These are phyloP conservation scores for Parauchenoglanis ngamensis DNA, from an alignment of 2,797 vertebrate species.

Conservation along the genomic window DNA sequence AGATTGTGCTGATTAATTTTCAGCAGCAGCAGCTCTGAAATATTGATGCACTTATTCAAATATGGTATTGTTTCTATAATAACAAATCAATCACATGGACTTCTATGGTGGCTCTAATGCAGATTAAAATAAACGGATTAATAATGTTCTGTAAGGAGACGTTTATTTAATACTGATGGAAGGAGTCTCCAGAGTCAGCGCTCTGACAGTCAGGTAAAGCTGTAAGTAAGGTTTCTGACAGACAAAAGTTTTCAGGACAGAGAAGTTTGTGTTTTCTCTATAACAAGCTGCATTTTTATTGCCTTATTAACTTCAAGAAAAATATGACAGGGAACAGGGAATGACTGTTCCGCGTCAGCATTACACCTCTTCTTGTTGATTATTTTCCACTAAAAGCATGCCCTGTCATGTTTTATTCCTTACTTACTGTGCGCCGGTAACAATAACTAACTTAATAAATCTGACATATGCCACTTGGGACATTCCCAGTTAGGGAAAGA, in stretches of 20 bases:
- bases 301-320: background rate
- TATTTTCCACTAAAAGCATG: conserved; percentile 10
- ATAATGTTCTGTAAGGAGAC: background rate
- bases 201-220: background rate
- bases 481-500: conserved; percentile 23
- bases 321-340: background rate
- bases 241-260: conserved; percentile 12
- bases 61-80: background rate
- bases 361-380: conserved; percentile 5
- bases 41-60: too few relatives aligned
- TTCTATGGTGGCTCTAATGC: background rate
- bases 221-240: background rate
- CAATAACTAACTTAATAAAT: conserved; percentile 20
- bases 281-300: conserved; percentile 16
- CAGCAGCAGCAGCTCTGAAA: background rate
- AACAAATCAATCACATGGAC: background rate
- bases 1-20: background rate
- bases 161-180: background rate
- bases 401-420: conserved; percentile 1
- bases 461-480: conserved; percentile 31
- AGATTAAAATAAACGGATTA: background rate
- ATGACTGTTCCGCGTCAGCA: background rate
- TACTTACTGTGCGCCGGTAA: background rate
- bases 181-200: background rate
- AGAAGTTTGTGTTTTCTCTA: conserved; percentile 1